Conservation (phyloP, 2,113 vertebrate genomes). For the Anarrhichthys ocellatus region DNA sequence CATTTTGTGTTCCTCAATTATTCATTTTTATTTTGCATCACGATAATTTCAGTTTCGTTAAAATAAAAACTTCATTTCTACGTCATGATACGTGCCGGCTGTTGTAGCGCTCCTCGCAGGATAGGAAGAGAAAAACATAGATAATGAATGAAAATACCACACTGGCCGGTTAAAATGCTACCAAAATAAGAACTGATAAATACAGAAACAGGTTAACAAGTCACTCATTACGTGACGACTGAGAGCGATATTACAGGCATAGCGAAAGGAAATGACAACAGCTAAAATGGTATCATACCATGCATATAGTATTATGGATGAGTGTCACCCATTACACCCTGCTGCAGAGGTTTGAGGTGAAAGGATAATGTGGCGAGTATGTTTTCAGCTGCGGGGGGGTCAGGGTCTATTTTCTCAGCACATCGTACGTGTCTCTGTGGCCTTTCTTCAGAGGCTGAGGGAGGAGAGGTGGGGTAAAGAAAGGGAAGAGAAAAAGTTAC, state of each 20-base stretch:
- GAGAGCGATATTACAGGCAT: not conserved
- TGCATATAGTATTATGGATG: not conserved
- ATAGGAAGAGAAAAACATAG: not conserved
- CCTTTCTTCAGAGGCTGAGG: conserved; percentile 40
- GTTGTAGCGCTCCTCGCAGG: too few relatives aligned
- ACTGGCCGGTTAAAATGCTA: not conserved
- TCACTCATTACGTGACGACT: not conserved
- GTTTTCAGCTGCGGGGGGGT: not conserved
- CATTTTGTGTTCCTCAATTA: not conserved
- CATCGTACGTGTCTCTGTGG: conserved; percentile 40
- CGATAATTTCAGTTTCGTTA: not conserved
- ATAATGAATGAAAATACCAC: not conserved
- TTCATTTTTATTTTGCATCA: not conserved
- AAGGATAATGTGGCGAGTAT: not conserved
- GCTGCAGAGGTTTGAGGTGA: not conserved
- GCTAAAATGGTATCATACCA: not conserved
- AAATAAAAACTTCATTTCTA: not conserved
- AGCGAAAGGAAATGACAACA: not conserved
- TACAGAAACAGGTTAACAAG: too few relatives aligned
- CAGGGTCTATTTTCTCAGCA: not conserved
- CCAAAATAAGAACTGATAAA: not conserved
- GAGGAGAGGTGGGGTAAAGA: not conserved
- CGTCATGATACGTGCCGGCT: not conserved
- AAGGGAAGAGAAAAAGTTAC: not conserved
- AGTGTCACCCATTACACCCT: not conserved